These are phyloP conservation scores for Petaurus breviceps DNA, from an alignment of 2,113 vertebrate species.

Conservation along the genomic window DNA sequence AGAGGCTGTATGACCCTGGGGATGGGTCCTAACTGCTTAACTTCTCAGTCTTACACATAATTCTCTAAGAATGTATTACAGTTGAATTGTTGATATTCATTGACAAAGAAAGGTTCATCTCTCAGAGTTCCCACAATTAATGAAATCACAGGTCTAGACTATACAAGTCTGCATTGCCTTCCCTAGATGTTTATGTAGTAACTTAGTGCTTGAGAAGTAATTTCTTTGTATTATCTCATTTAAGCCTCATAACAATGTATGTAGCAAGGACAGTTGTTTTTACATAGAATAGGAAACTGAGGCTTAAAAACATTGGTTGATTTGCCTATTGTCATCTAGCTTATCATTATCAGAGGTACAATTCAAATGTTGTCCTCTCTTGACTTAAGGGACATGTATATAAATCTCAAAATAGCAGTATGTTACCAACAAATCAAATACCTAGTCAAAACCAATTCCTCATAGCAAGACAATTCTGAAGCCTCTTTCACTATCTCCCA, in stretches of 20 bases:
- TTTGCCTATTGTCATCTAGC: not conserved
- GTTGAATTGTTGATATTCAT: not conserved
- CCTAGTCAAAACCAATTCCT: not conserved
- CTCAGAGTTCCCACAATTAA: not conserved
- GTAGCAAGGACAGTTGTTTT: not conserved
- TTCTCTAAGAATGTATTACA: not conserved
- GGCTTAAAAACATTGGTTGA: not conserved
- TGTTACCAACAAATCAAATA: not conserved
- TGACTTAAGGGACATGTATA: not conserved
- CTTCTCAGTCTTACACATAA: not conserved
- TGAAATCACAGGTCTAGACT: not conserved
- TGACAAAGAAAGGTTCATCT: not conserved
- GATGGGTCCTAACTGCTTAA: not conserved
- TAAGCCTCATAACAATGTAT: not conserved
- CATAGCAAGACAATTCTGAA: not conserved
- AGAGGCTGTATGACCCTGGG: not conserved
- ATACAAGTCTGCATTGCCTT: not conserved
- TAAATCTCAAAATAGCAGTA: not conserved
- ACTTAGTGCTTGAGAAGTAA: not conserved
- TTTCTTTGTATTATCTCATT: not conserved
- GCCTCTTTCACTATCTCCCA: not conserved
- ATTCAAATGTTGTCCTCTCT: not conserved
- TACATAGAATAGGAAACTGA: not conserved
- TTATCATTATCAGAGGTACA: not conserved
- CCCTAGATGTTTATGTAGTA: not conserved